A percentile compares a stretch with the other conserved stretches of the same genome.
These are phyloP conservation scores for Erethizon dorsatum DNA, from an alignment of 2,797 vertebrate species.

Conservation along the genomic window DNA sequence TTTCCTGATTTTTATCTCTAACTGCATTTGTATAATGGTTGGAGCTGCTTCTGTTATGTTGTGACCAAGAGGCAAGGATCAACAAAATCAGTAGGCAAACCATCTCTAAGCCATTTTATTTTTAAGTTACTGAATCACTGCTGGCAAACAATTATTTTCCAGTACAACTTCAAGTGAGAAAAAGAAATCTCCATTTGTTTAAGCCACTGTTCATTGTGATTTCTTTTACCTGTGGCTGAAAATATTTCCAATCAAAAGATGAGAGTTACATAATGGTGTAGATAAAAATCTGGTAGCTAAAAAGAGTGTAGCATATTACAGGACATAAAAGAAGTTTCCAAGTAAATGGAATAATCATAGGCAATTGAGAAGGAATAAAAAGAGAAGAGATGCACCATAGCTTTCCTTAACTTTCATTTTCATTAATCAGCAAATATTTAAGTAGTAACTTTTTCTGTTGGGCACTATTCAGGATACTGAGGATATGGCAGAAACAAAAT, in stretches of 20 bases:
- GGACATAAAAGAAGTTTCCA: neutral
- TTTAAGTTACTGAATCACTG: neutral
- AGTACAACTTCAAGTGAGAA: neutral
- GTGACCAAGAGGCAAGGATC: neutral
- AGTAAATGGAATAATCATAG: neutral
- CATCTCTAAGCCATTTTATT: neutral
- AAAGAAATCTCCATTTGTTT: conserved; percentile 26
- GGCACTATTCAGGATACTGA: neutral
- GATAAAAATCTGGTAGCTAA: neutral
- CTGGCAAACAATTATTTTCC: neutral
- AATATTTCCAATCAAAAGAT: conserved; percentile 37
- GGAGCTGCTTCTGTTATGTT: neutral
- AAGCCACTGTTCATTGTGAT: neutral
- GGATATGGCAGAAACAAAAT: neutral
- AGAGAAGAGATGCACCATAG: neutral
- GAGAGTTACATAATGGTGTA: neutral
- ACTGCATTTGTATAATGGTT: neutral
- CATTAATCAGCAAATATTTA: neutral
- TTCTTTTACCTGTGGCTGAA: neutral
- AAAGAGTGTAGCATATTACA: neutral
- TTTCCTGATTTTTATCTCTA: neutral
- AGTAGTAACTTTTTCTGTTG: neutral
- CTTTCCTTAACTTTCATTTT: neutral
- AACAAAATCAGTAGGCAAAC: neutral
- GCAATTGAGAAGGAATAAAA: neutral